Evolutionary conservation across 2,113 vertebrate genomes (phyloP).

Genomic region (Scartelaos histophorus): DNA sequence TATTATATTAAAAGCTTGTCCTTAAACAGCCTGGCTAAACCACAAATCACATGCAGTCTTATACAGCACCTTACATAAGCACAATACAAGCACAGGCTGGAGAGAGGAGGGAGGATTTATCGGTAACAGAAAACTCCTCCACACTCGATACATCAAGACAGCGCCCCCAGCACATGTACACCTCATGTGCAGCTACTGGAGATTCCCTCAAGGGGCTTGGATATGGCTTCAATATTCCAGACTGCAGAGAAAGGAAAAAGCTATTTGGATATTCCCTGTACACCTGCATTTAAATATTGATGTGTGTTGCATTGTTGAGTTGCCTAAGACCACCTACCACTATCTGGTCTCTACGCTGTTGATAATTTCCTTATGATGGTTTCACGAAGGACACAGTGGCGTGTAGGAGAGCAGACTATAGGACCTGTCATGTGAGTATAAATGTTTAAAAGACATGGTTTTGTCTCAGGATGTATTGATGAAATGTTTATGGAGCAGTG

Average conservation of each 20-base stretch:
- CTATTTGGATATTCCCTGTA: conserved; percentile 2
- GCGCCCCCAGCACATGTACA: not conserved
- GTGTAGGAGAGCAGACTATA: conserved; percentile 1
- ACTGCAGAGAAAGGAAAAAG: not conserved
- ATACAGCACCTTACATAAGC: conserved; percentile 25
- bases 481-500: conserved; percentile 46
- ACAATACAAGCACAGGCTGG: conserved; percentile 10
- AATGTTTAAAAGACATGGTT: conserved; percentile 52
- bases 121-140: conserved; percentile 34
- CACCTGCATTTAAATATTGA: conserved; percentile 36
- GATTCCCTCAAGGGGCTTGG: conserved; percentile 21
- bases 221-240: conserved; percentile 3
- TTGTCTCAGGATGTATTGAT: conserved; percentile 44
- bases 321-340: conserved; percentile 4
- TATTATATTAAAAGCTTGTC: not conserved
- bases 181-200: conserved; percentile 17
- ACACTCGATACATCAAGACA: conserved; percentile 27
- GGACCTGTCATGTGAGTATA: conserved; percentile 33
- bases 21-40: not conserved
- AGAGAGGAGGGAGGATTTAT: not conserved
- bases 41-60: conserved; percentile 14
- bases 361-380: conserved; percentile 3
- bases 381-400: conserved; percentile 4
- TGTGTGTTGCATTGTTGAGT: conserved; percentile 11
- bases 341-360: not conserved